Base-by-base conservation (phyloP, 2,113 vertebrate genomes). In the Hystrix cristata region DNA sequence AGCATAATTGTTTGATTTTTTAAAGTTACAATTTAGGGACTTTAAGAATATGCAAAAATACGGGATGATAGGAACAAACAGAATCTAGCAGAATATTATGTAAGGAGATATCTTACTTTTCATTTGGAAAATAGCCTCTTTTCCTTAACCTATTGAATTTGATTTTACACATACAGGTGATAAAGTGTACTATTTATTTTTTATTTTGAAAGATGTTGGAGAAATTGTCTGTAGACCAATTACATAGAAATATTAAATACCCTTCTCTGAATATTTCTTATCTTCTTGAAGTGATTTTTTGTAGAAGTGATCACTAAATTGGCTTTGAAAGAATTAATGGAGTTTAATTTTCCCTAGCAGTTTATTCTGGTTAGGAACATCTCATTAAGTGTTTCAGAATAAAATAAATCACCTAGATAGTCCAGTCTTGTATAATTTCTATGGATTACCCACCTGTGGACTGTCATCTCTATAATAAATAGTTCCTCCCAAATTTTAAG, bases 391-490 rank as follows among this genome's bases (percentile, higher is more conserved):
- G 65, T 84, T 97, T 91, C 92, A 92, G 53, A 95, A 96, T 97
- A 79, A 97, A 94, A 97, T 83, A 95, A 87, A 81, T 96, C 97
- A 88, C 96, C 55, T 16, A 94, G 27, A 27, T 95, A 65, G 90
- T 67, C 11, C 86, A 81, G 71, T 92, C n/a, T 94, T 95, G 94
- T 93, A 71, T 94, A 95, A 38, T 96, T 95, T 57, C 51, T 82
- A 29, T 59, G 71, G 97, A 97, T 93, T 93, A 90, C 15, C 34
- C 95, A 93, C 78, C 51, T 97, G 38, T 53, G 38, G 43, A 80
- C 59, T 96, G 93, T 95, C 89, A 98, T 74, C 72, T 95, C 3
- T 88, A 43, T 96, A 96, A 97, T 96, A 98, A 97, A 97, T 95
- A 92, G 48, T 95, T 92, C 60, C 90, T 97, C 55, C 65, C 91